A percentile compares a stretch with the other conserved stretches of the same genome.
Conservation (phyloP, 2,888 invertebrate species). For the Diploptera punctata region DNA sequence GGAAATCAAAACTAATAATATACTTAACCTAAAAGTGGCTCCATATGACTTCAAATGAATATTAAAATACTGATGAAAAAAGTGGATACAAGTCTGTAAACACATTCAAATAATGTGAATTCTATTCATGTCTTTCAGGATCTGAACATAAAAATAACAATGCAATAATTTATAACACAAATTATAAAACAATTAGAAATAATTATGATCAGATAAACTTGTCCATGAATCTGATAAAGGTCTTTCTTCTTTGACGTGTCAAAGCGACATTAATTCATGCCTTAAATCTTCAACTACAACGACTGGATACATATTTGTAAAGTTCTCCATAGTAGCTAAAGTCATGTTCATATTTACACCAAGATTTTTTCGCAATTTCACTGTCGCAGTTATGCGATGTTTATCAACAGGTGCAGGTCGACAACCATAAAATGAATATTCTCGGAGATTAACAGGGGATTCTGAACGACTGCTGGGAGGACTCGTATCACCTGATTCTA, state of each 20-base stretch:
- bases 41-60: too few relatives aligned
- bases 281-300: conserved; percentile 57
- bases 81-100: too few relatives aligned
- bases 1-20: too few relatives aligned
- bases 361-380: conserved; percentile 56
- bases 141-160: too few relatives aligned
- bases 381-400: conserved; percentile 58
- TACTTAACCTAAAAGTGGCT: too few relatives aligned
- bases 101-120: too few relatives aligned
- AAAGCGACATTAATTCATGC: background rate
- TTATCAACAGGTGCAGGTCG: conserved; percentile 55
- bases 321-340: conserved; percentile 59
- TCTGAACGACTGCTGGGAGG: conserved; percentile 40
- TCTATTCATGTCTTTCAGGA: too few relatives aligned
- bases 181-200: background rate
- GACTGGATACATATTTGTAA: conserved; percentile 60
- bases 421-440: conserved; percentile 61
- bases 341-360: conserved; percentile 60
- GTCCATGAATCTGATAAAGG: background rate
- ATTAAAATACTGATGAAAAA: too few relatives aligned
- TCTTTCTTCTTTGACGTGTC: background rate
- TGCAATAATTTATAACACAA: background rate
- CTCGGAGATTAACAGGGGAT: background rate
- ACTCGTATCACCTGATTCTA: background rate
- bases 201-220: conserved; percentile 6